A percentile compares a stretch with the other conserved stretches of the same genome.
Conservation (phyloP, 2,797 vertebrate genomes). For the Danio albolineatus region DNA sequence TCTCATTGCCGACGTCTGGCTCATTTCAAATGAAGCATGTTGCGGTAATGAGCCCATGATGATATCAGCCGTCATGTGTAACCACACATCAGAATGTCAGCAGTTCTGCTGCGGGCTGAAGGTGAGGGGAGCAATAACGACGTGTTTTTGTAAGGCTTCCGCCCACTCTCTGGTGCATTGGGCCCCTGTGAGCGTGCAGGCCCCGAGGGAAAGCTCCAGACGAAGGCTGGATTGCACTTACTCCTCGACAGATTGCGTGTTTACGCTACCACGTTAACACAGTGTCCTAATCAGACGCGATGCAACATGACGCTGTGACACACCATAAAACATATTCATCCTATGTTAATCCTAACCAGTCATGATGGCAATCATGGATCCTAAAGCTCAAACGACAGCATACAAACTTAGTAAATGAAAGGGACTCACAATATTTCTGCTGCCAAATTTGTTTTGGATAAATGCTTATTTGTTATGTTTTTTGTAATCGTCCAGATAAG, state of each 20-base stretch:
- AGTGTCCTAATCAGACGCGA: background rate
- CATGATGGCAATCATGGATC: background rate
- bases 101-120: slow-evolving; percentile 39
- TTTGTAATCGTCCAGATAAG: no score
- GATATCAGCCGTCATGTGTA: slow-evolving; percentile 39
- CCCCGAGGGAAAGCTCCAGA: slow-evolving; percentile 29
- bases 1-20: slow-evolving; percentile 10
- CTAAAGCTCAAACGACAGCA: no score
- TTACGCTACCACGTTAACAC: background rate
- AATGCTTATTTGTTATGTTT: no score
- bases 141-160: slow-evolving; percentile 48
- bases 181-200: background rate
- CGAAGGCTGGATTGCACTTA: slow-evolving; percentile 28
- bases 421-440: no score
- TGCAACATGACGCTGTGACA: background rate
- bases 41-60: slow-evolving; percentile 49
- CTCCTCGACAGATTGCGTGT: slow-evolving; percentile 1
- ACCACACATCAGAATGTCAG: slow-evolving; percentile 53
- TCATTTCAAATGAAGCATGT: slow-evolving; percentile 49
- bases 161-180: slow-evolving; percentile 41
- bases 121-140: slow-evolving; percentile 40
- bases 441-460: no score
- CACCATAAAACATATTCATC: background rate
- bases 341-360: background rate
- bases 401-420: no score